Evolutionary conservation across 2,888 invertebrate species (phyloP).

Genomic region (Scaptomyza caliginosa): DNA sequence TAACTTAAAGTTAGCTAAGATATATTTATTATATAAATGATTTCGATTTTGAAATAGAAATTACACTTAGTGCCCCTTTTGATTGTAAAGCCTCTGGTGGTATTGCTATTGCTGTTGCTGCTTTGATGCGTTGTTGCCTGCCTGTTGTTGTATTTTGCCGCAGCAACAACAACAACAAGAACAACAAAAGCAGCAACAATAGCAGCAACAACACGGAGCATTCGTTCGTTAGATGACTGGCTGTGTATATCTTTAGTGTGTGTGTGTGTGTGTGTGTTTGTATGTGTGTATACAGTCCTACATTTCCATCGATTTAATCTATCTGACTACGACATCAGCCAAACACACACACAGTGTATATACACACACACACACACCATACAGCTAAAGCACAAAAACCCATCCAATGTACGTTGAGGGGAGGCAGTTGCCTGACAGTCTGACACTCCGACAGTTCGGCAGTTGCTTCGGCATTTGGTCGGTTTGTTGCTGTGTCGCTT

Average conservation of each 20-base stretch:
- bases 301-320: constrained; percentile 82
- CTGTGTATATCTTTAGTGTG: constrained; percentile 48
- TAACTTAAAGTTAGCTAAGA: background rate
- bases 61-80: constrained; percentile 13
- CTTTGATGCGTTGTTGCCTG: constrained; percentile 72
- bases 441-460: constrained; percentile 11
- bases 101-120: constrained; percentile 51
- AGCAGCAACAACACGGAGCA: constrained; percentile 42
- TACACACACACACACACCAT: constrained; percentile 15
- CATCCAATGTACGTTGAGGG: constrained; percentile 66
- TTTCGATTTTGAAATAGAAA: background rate
- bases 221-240: constrained; percentile 76
- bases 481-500: constrained; percentile 21
- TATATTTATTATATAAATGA: background rate
- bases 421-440: constrained; percentile 44
- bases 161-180: constrained; percentile 59
- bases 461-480: constrained; percentile 17
- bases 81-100: constrained; percentile 40
- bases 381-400: constrained; percentile 64
- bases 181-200: constrained; percentile 39
- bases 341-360: constrained; percentile 47
- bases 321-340: constrained; percentile 80
- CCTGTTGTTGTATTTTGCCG: constrained; percentile 76
- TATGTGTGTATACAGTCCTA: constrained; percentile 72
- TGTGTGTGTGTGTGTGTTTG: constrained; percentile 18